Percentiles rank a stretch among this genome's conserved stretches.
These are phyloP conservation scores for Rhopilema esculentum DNA, from an alignment of 30 jellyfish, hydroid and myxozoan species.

Conservation along the genomic window DNA sequence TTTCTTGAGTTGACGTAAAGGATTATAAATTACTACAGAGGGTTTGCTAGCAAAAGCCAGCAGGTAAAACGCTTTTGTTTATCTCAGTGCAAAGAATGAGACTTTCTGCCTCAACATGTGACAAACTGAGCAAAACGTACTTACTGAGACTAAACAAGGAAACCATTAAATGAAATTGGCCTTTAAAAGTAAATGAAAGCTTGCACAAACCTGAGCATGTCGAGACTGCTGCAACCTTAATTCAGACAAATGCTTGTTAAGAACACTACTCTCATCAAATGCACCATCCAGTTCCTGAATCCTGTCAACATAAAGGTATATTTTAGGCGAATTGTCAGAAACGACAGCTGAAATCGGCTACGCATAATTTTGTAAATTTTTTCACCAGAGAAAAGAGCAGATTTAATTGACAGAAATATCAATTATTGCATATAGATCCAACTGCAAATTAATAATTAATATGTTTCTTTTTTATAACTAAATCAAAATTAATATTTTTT, in stretches of 20 bases:
- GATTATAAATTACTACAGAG: too few species aligned
- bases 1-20: too few species aligned
- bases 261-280: conserved; percentile 54
- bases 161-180: neutral
- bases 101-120: too few species aligned
- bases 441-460: neutral
- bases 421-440: neutral
- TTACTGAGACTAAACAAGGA: too few species aligned
- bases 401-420: neutral
- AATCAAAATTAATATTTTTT: too few species aligned
- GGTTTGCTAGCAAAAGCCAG: too few species aligned
- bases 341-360: neutral
- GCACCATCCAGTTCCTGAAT: conserved; percentile 55
- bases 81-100: too few species aligned
- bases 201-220: conserved; percentile 64
- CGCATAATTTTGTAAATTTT: neutral
- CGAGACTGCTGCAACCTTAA: conserved; percentile 53
- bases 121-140: too few species aligned
- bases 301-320: conserved; percentile 46
- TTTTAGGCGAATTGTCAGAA: neutral
- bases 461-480: too few species aligned
- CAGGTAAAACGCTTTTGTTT: too few species aligned
- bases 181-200: neutral
- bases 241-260: conserved; percentile 47
- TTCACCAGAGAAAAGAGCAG: too few species aligned